These are phyloP conservation scores for Antidorcas marsupialis DNA, from an alignment of 2,113 vertebrate species.

Conservation along the genomic window DNA sequence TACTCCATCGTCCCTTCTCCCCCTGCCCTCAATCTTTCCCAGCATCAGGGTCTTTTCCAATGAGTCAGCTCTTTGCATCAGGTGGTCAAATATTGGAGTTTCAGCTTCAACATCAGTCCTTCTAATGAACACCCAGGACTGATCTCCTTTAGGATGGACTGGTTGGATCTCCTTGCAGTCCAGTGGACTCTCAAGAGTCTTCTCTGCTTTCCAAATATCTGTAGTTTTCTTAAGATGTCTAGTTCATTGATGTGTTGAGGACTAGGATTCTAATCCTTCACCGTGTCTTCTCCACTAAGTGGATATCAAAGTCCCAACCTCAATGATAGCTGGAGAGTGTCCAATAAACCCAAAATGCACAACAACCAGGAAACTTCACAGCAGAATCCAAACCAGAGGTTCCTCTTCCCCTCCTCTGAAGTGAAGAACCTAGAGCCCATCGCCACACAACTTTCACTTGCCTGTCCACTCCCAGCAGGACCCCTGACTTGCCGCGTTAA, in stretches of 20 bases:
- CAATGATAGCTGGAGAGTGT: background rate
- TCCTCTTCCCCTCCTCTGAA: background rate
- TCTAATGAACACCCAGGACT: no score
- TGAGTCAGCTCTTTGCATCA: no score
- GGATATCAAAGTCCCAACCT: background rate
- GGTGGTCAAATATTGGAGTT: no score
- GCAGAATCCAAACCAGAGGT: background rate
- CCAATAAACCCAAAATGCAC: background rate
- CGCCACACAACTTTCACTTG: background rate
- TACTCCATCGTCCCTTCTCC: fast-evolving
- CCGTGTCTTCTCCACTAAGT: background rate
- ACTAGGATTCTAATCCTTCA: background rate
- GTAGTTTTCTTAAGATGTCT: background rate
- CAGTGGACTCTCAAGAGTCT: background rate
- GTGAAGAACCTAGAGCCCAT: background rate
- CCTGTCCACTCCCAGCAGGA: no score
- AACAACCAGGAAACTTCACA: background rate
- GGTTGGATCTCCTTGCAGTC: background rate
- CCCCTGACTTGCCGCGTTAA: background rate
- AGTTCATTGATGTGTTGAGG: background rate
- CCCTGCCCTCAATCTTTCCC: no score
- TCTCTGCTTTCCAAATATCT: background rate
- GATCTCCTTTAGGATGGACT: background rate
- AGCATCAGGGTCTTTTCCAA: no score
- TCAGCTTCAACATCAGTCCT: no score